phyloP scores from a whole-genome alignment of 2,113 vertebrate species.

The Anas platyrhynchos region DNA sequence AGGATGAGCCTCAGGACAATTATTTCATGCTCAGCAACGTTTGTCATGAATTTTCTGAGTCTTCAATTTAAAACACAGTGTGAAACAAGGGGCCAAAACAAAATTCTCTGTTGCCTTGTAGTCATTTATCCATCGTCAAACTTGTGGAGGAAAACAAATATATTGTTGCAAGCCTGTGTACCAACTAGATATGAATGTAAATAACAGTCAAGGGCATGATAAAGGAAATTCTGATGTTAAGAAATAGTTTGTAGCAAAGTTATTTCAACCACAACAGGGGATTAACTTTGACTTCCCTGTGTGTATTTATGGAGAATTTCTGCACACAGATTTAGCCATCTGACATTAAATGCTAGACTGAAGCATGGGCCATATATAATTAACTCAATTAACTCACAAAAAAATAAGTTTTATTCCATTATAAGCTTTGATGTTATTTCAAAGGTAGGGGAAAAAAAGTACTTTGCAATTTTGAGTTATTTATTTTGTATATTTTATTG shows the following conservation, averaged over 20 bases:
- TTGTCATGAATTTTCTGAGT: neutral
- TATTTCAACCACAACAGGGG: neutral
- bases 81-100: neutral
- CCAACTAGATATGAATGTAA: neutral
- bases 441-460: fast-evolving
- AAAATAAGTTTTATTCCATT: neutral
- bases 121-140: neutral
- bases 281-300: neutral
- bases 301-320: neutral
- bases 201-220: neutral
- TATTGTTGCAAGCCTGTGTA: neutral
- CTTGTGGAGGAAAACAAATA: neutral
- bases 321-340: neutral
- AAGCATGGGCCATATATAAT: neutral
- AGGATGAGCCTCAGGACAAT: neutral
- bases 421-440: neutral
- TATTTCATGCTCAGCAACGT: neutral
- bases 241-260: neutral
- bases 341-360: neutral
- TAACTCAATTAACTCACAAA: neutral
- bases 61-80: neutral
- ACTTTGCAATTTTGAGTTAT: neutral
- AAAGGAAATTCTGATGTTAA: neutral
- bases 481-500: neutral
- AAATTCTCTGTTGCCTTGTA: neutral